Evolutionary conservation across 2,113 vertebrate genomes (phyloP).

Genomic region (Todiramphus chloris): DNA sequence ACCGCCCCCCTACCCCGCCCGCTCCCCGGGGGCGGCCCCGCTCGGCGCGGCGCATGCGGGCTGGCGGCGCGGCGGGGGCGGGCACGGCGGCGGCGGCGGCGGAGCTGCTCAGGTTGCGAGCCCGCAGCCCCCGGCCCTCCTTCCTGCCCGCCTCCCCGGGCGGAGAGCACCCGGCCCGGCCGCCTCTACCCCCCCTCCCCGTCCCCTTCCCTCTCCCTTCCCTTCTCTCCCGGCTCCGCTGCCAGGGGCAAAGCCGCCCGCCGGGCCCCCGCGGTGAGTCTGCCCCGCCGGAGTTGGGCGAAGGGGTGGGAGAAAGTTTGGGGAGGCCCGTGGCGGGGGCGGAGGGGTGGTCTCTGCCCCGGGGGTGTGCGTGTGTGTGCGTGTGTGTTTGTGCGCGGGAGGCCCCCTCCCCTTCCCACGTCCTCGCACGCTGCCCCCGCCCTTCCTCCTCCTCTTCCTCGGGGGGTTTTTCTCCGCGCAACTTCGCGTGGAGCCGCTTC

Average conservation of each 20-base stretch:
- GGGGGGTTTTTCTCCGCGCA: not conserved
- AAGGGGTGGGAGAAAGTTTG: not conserved
- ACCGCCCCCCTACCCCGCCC: not conserved
- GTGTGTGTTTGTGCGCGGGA: not conserved
- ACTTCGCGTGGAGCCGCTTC: not conserved
- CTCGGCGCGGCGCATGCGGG: not conserved
- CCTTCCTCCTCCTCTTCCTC: not conserved
- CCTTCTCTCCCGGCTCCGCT: slow-evolving; percentile 5
- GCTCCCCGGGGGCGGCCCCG: not conserved
- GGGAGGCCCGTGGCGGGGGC: not conserved
- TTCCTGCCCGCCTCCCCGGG: slow-evolving; percentile 14
- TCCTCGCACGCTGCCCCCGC: not conserved
- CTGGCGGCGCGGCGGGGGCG: no score
- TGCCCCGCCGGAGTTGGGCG: slow-evolving; percentile 56
- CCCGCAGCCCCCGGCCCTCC: not conserved
- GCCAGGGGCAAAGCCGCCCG: slow-evolving; percentile 32
- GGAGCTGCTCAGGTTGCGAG: no score
- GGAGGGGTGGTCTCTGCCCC: not conserved
- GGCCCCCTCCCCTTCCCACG: not conserved
- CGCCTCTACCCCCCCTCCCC: not conserved
- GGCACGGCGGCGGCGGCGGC: no score
- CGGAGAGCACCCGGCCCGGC: not conserved
- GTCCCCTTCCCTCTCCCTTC: not conserved
- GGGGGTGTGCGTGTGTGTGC: not conserved
- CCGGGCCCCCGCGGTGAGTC: slow-evolving; percentile 22